A percentile compares a stretch with the other conserved stretches of the same genome.
Conservation (phyloP, 2,113 vertebrate genomes). For the Callocephalon fimbriatum region DNA sequence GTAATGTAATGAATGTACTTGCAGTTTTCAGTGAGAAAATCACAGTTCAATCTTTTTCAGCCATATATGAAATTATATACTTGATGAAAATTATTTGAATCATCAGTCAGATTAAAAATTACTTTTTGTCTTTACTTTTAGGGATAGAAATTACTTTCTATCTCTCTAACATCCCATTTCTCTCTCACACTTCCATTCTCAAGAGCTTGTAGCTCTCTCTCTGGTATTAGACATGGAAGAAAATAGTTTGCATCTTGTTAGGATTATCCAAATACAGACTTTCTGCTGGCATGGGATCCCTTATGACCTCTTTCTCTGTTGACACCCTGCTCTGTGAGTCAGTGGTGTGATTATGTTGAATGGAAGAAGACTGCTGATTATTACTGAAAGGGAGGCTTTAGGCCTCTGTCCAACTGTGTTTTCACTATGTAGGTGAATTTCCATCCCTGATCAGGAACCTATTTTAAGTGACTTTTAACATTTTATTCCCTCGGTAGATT, state of each 20-base stretch:
- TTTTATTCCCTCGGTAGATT: background rate
- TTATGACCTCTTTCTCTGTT: background rate
- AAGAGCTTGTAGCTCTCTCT: background rate
- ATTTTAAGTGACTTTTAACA: background rate
- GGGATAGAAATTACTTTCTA: background rate
- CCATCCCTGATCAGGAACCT: background rate
- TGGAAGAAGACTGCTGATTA: background rate
- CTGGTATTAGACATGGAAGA: background rate
- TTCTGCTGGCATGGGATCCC: background rate
- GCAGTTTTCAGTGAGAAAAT: background rate
- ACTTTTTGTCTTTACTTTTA: background rate
- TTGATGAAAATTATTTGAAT: background rate
- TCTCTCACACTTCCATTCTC: background rate
- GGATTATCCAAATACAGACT: background rate
- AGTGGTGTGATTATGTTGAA: background rate
- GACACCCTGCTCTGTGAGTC: background rate
- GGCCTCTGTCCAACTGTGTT: background rate
- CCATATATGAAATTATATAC: background rate
- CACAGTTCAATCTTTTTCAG: background rate
- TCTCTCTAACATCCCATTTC: background rate
- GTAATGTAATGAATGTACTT: background rate
- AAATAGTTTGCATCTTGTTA: background rate
- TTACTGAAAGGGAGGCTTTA: background rate
- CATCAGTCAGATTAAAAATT: background rate
- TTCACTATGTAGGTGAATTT: background rate